Evolutionary conservation across 2,888 invertebrate genomes (phyloP).

Genomic region (Calephelis perditalis): DNA sequence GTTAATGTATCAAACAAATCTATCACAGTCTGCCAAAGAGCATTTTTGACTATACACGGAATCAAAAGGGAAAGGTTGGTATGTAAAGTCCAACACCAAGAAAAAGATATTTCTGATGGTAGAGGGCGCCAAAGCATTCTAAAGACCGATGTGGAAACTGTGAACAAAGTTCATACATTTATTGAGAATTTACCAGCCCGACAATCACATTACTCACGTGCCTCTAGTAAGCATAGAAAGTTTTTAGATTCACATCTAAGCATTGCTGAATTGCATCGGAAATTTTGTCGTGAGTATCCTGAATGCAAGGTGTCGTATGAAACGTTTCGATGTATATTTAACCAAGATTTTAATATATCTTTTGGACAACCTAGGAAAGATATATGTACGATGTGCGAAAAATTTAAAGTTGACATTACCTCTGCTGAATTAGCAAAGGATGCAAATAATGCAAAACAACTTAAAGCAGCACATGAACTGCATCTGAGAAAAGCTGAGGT

Average conservation of each 20-base stretch:
- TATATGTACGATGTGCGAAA: neutral
- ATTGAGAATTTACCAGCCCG: too few species aligned
- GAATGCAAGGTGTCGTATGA: slow-evolving; percentile 1
- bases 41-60: slow-evolving; percentile 5
- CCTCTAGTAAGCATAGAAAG: too few species aligned
- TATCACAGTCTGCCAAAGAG: slow-evolving; percentile 11
- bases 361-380: slow-evolving; percentile 1
- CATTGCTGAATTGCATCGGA: too few species aligned
- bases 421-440: neutral
- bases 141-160: too few species aligned
- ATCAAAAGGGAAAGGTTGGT: too few species aligned
- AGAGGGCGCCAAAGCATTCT: too few species aligned
- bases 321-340: neutral
- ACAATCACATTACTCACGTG: too few species aligned
- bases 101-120: too few species aligned
- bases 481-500: too few species aligned
- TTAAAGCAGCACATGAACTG: neutral
- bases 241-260: too few species aligned
- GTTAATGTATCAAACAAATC: neutral
- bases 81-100: too few species aligned
- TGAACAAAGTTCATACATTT: too few species aligned
- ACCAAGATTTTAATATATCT: neutral
- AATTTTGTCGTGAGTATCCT: neutral
- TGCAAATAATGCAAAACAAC: neutral
- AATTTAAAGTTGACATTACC: neutral